A percentile compares a stretch with the other conserved stretches of the same genome.
These are phyloP conservation scores for Phasia obesa DNA, from an alignment of 2,888 invertebrate genomes.

Conservation along the genomic window DNA sequence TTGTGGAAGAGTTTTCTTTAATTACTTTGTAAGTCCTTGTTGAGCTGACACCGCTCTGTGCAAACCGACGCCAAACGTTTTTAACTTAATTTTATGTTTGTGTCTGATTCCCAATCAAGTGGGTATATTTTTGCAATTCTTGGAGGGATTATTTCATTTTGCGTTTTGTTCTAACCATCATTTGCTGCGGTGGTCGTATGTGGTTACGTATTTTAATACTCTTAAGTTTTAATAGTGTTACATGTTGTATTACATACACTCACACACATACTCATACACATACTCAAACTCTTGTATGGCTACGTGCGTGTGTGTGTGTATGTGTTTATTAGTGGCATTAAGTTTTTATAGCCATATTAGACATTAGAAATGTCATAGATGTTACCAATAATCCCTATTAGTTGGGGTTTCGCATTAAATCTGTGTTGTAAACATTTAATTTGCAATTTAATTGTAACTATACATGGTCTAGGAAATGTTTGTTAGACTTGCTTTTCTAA, in stretches of 20 bases:
- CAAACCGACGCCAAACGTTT: neutral
- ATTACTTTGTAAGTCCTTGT: slow-evolving; percentile 70
- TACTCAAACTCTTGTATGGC: neutral
- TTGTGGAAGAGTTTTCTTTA: slow-evolving; percentile 51
- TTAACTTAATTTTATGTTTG: neutral
- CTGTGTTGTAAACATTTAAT: slow-evolving; percentile 71
- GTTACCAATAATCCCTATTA: slow-evolving; percentile 72
- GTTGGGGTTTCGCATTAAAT: slow-evolving; percentile 71
- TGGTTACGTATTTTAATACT: slow-evolving; percentile 72
- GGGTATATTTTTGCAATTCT: slow-evolving; percentile 13
- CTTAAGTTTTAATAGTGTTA: slow-evolving; percentile 58
- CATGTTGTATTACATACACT: neutral
- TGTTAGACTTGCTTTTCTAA: slow-evolving; percentile 9
- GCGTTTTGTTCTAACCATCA: slow-evolving; percentile 53
- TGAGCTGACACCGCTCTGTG: slow-evolving; percentile 43
- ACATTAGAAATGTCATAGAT: slow-evolving; percentile 70
- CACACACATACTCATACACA: neutral
- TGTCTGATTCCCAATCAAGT: neutral
- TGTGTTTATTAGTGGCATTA: slow-evolving; percentile 34
- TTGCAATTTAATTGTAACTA: slow-evolving; percentile 64
- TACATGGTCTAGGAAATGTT: slow-evolving; percentile 58
- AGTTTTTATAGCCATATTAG: slow-evolving; percentile 55
- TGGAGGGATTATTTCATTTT: slow-evolving; percentile 57
- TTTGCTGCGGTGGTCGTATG: slow-evolving; percentile 62
- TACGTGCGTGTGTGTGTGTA: neutral